Evolutionary conservation across 2,797 vertebrate species (phyloP), one percentile per base, ranked within the genome.

Genomic region (Clarias pachynema): DNA sequence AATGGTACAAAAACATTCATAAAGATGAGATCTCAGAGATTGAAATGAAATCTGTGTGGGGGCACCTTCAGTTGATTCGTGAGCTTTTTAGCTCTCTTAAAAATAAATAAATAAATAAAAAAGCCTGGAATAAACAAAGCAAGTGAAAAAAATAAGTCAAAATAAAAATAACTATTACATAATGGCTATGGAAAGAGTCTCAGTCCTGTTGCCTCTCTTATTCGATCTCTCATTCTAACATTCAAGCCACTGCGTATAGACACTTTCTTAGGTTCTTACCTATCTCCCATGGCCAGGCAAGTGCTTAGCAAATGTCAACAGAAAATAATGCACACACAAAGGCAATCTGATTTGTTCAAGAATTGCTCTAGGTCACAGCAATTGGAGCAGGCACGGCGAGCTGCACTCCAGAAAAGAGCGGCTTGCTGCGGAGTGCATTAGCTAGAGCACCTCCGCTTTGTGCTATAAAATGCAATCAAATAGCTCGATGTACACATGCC

Each of bases 261-360:
- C 92, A 93, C 93, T 93, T 95, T 95, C 37, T 93, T 92, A 91
- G 93, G 90, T 90, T 91, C 92, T 94, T 93, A 94, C 95, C 94
- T 94, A 94, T 96, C 94, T 95, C 93, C 91, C 90, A 91, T 94
- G 92, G 93, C 93, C 94, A 95, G 94, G 93, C 90, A 86, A 91
- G 92, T 93, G 93, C 95, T 95, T 95, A 94, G 94, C 94, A 94
- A 96, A 95, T 95, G 95, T 96, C 95, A 95, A 96, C 94, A 95
- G 93, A 96, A 95, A 95, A 94, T 95, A 94, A 96, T 94, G 93
- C 94, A 91, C 93, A 95, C 93, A 94, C 94, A 95, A 94, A 95
- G 92, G 93, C 94, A 94, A 95, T 95, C 94, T 95, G 94, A 95
- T 95, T 96, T 95, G 94, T 95, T 95, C 92, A 94, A 95, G 93